Evolutionary conservation across 2,113 vertebrate species (phyloP).

Genomic region (Nerophis lumbriciformis): DNA sequence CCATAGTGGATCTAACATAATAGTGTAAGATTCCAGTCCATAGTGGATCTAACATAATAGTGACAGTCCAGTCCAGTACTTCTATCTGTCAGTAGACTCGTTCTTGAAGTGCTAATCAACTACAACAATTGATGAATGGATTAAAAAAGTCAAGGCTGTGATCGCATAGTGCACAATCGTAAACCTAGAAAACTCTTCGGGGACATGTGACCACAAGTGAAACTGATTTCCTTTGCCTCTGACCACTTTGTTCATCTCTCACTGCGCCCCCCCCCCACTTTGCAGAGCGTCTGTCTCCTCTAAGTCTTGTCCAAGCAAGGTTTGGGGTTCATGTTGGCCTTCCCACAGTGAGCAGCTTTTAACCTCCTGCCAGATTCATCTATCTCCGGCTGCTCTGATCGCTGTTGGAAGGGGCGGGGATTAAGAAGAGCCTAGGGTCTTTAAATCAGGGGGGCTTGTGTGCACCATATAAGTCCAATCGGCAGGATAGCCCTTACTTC

Average conservation of each 20-base stretch:
- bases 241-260: constrained; percentile 23
- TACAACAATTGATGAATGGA: too few species aligned
- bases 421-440: constrained; percentile 54
- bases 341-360: constrained; percentile 66
- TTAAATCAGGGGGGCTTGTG: constrained; percentile 47
- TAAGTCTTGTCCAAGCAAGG: constrained; percentile 47
- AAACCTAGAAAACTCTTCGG: too few species aligned
- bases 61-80: too few species aligned
- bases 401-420: constrained; percentile 51
- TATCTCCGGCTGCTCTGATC: constrained; percentile 49
- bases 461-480: constrained; percentile 38
- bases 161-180: too few species aligned
- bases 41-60: too few species aligned
- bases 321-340: constrained; percentile 61
- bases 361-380: constrained; percentile 65
- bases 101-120: too few species aligned
- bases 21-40: too few species aligned
- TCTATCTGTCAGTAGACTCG: too few species aligned
- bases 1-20: too few species aligned
- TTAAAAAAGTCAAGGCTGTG: too few species aligned
- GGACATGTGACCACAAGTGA: constrained; percentile 22
- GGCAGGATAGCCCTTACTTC: constrained; percentile 32
- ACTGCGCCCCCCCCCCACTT: constrained; percentile 9
- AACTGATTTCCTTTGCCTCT: constrained; percentile 31
- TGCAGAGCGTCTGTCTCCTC: constrained; percentile 31